Evolutionary conservation across 2,113 vertebrate species (phyloP), one percentile per base, ranked within the genome.

Genomic region (Pedetes capensis): DNA sequence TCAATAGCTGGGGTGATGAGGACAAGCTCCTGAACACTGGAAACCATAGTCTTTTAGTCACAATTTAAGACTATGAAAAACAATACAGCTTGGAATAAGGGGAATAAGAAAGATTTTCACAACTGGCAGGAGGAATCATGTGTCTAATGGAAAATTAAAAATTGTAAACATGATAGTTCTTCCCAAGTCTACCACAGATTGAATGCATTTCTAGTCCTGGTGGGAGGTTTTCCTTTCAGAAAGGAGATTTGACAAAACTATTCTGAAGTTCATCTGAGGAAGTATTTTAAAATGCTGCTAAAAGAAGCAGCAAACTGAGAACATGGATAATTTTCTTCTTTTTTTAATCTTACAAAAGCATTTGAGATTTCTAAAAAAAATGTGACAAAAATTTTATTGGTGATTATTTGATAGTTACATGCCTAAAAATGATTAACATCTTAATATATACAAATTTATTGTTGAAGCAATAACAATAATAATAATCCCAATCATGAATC

Each of bases 391-490:
- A 53, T 37, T 86, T 92, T 75, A 69, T 47, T 63, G 85, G 22
- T 88, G 12, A n/a, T 37, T 68, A 44, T 23, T 87, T 75, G 16
- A 79, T 85, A 37, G 72, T 29, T 91, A 53, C 27, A 79, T 79
- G 4, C 47, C 39, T 71, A n/a, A 92, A 94, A 81, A 78, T 81
- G 25, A 90, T 59, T 81, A 89, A 87, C 51, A 42, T 3, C 27
- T 80, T 87, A 64, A 81, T 63, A 82, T 61, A 64, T 59, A 7
- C 25, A 88, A 88, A 89, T 85, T 5, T 87, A 47, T 11, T 74
- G n/a, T 78, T 93, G 42, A 91, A 81, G 5, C 88, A 82, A 86
- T 79, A 87, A 80, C 64, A 75, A 83, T 80, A 87, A 57, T 69
- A 84, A n/a, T 76, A 44, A 91, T 93, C 39, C 18, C 47, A 75